Conservation (phyloP, 2,113 vertebrate species). For the Colistium nudipinnis region DNA sequence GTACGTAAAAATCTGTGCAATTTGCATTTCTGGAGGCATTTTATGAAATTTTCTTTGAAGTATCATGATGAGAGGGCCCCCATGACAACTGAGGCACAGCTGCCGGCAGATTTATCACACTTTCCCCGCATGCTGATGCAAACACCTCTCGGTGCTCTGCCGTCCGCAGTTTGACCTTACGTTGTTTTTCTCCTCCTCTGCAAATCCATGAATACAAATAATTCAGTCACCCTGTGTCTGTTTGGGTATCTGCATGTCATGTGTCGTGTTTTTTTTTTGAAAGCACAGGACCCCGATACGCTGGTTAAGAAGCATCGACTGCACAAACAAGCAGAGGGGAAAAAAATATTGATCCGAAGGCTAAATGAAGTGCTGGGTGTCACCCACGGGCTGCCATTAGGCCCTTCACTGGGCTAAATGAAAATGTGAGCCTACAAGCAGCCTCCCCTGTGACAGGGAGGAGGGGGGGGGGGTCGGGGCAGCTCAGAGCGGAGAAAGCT, state of each 20-base stretch:
- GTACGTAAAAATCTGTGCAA: not conserved
- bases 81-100: not conserved
- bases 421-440: conserved; percentile 47
- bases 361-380: conserved; percentile 49
- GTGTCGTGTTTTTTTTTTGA: conserved; percentile 19
- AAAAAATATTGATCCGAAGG: conserved; percentile 62
- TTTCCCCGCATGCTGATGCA: conserved; percentile 12
- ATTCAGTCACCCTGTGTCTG: conserved; percentile 9
- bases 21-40: not conserved
- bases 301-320: conserved; percentile 18
- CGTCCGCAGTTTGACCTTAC: not conserved
- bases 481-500: not conserved
- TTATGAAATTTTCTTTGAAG: not conserved
- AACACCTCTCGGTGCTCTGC: not conserved
- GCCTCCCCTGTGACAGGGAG: conserved; percentile 39
- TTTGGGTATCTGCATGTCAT: not conserved
- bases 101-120: conserved; percentile 10
- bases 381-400: conserved; percentile 60
- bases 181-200: not conserved
- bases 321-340: conserved; percentile 25
- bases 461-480: conserved; percentile 56
- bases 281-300: conserved; percentile 5
- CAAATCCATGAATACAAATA: conserved; percentile 10
- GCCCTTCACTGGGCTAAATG: conserved; percentile 39
- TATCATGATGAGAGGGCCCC: conserved; percentile 5